A percentile compares a stretch with the other conserved stretches of the same genome.
Evolutionary conservation across 2,888 invertebrate species (phyloP).

Genomic region (Cephus spinipes): DNA sequence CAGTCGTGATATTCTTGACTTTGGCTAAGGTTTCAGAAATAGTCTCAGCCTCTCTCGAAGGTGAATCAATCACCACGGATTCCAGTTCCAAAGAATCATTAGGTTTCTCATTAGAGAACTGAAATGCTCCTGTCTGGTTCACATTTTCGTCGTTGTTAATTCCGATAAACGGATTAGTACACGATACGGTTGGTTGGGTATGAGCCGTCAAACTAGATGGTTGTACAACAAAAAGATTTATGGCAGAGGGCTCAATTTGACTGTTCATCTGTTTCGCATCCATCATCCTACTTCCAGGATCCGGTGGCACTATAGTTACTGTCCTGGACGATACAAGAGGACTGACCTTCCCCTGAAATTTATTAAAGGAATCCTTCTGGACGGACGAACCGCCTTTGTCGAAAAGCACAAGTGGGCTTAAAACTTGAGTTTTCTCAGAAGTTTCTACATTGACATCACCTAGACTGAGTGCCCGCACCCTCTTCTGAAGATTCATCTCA

Average conservation of each 20-base stretch:
- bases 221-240: not conserved
- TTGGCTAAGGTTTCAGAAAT: slow-evolving; percentile 1
- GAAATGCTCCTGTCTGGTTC: not conserved
- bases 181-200: not conserved
- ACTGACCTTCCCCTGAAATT: slow-evolving; percentile 15
- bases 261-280: not conserved
- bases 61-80: slow-evolving; percentile 14
- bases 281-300: slow-evolving; percentile 1
- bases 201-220: not conserved
- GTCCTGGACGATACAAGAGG: slow-evolving; percentile 41
- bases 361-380: slow-evolving; percentile 5
- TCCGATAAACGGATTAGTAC: not conserved
- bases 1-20: slow-evolving; percentile 4
- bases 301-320: slow-evolving; percentile 57
- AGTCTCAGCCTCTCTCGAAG: slow-evolving; percentile 2
- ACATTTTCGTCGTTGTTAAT: not conserved
- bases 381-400: slow-evolving; percentile 20
- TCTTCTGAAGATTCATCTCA: slow-evolving; percentile 53
- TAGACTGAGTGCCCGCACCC: slow-evolving; percentile 59
- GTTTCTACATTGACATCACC: slow-evolving; percentile 56
- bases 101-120: not conserved
- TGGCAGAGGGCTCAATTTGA: not conserved
- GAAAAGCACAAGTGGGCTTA: slow-evolving; percentile 53
- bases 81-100: slow-evolving; percentile 3
- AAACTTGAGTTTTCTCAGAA: slow-evolving; percentile 23